Base-by-base conservation (phyloP, 1,140 invertebrate genomes). In the Leucophenga varia region DNA sequence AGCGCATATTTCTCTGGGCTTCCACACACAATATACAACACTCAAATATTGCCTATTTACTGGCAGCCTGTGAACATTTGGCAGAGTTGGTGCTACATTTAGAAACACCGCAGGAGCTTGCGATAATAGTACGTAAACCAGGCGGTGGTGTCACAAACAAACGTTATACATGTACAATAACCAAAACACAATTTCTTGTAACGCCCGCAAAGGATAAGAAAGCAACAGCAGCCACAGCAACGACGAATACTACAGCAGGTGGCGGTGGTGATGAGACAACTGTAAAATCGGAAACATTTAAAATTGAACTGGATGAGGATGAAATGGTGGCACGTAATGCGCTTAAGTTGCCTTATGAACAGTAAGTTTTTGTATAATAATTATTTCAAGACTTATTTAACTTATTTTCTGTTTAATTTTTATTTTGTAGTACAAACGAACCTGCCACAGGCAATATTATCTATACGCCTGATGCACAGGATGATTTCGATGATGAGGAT, bases 401-500 rank as follows among this genome's bases (percentile, higher is more conserved):
- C 41, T 28, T 13, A 18, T 43, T 28, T 35, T 36, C 0, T 13
- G 12, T 1, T 21, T 3, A 20, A 22, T 0, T 5, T 4, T 17
- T n/a, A 5, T 10, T 5, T 42, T 46, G 2, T 37, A 74, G 65
- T 47, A 55, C 57, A 49, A 40, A 55, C 38, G 61, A 55, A 39
- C 59, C 64, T 6, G 55, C 57, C n/a, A 57, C 65, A 44, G 77
- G 76, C 7, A 77, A 76, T 51, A 81, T 82, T 39, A 70, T 79
- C 32, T 82, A 81, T 51, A 72, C 73, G 22, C 79, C 80, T 14
- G 80, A 82, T 57, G 65, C 71, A 41, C 50, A 72, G 18, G 80
- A 82, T 61, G 80, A 81, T 64, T 73, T 79, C 4, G 80, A 82
- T 53, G 80, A 81, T 36, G 80, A 82, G 61, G 80, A 82, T 77